phyloP scores from a whole-genome alignment of 2,888 invertebrate genomes.

The Seira musarum region DNA sequence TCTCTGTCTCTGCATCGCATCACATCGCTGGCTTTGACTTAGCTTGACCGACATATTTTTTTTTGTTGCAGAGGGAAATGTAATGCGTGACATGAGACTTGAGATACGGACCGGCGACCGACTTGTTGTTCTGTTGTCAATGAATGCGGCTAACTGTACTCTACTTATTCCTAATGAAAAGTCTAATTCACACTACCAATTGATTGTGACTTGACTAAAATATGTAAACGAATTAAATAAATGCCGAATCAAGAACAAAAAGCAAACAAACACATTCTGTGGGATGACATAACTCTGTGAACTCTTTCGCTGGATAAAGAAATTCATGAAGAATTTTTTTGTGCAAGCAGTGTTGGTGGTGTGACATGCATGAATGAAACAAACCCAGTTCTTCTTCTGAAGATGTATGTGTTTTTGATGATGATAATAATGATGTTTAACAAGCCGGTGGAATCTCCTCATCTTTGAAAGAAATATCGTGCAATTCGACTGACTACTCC shows the following conservation, averaged over 20 bases:
- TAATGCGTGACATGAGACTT: conserved; percentile 21
- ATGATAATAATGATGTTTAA: conserved; percentile 45
- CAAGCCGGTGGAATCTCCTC: conserved; percentile 41
- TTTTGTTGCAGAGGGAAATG: conserved; percentile 3
- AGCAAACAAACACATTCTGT: too few species aligned
- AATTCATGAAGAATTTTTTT: too few species aligned
- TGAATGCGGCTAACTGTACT: too few species aligned
- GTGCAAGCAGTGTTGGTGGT: neutral
- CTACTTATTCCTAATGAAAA: conserved; percentile 9
- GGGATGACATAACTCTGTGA: too few species aligned
- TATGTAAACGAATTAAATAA: too few species aligned
- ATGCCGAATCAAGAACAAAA: too few species aligned
- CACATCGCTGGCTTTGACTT: too few species aligned
- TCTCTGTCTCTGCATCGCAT: neutral
- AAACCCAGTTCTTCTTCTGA: conserved; percentile 19
- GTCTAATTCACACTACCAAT: conserved; percentile 4
- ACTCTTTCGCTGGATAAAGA: too few species aligned
- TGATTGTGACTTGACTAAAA: neutral
- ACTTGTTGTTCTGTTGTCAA: too few species aligned
- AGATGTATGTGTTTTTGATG: conserved; percentile 31
- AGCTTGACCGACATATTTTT: too few species aligned
- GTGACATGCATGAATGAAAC: conserved; percentile 26
- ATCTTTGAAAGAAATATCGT: conserved; percentile 11
- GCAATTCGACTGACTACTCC: neutral
- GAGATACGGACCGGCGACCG: neutral